Conservation (phyloP, 2,888 invertebrate genomes). For the Malthinus seriepunctatus region DNA sequence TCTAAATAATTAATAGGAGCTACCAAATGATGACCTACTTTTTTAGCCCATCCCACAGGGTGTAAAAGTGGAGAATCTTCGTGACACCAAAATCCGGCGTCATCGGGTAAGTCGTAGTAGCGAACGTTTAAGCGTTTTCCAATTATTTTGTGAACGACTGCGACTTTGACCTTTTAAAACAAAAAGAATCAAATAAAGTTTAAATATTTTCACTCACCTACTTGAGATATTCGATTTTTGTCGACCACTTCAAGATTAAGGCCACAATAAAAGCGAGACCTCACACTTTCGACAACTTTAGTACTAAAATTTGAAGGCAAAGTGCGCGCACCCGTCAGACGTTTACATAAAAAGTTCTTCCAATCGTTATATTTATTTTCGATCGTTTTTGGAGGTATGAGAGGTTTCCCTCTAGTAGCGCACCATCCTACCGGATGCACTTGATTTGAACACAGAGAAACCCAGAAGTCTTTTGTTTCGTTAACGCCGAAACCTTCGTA, state of each 20-base stretch:
- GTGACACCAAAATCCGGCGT: conserved; percentile 95
- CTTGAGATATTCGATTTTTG: conserved; percentile 90
- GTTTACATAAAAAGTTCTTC: conserved; percentile 92
- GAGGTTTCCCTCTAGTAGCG: conserved; percentile 90
- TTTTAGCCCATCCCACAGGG: conserved; percentile 94
- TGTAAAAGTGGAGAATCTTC: conserved; percentile 94
- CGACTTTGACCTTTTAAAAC: conserved; percentile 66
- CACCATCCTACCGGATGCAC: conserved; percentile 99
- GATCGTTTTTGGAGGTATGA: conserved; percentile 92
- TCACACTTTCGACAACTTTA: conserved; percentile 82
- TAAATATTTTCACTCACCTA: conserved; percentile 56
- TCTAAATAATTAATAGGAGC: conserved; percentile 81
- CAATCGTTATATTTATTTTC: conserved; percentile 93
- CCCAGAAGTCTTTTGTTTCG: conserved; percentile 92
- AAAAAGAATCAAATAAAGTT: neutral
- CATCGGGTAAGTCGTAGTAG: conserved; percentile 83
- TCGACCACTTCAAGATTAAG: conserved; percentile 93
- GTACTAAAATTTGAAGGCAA: conserved; percentile 90
- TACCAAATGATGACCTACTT: conserved; percentile 82
- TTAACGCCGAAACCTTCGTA: conserved; percentile 95
- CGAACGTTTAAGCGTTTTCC: conserved; percentile 90
- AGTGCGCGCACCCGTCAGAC: conserved; percentile 93
- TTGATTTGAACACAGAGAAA: conserved; percentile 84
- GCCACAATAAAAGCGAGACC: conserved; percentile 81
- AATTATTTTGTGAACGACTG: conserved; percentile 86